Evolutionary conservation across 2,113 vertebrate genomes (phyloP).

Genomic region (Eulacestoma nigropectus): DNA sequence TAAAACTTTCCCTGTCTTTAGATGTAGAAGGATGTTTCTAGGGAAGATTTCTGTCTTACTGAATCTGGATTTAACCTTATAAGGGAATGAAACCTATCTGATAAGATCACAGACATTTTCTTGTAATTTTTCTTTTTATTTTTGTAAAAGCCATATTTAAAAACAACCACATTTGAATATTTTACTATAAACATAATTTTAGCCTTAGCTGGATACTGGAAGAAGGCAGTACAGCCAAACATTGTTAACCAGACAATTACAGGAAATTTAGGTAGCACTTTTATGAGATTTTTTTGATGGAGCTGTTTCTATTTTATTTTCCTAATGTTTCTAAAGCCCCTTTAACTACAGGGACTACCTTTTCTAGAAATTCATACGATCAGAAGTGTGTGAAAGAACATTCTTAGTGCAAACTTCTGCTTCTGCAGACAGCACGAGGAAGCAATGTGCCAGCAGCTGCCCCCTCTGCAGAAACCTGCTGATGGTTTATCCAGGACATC

Average conservation of each 20-base stretch:
- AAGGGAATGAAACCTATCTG: not conserved
- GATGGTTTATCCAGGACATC: conserved; percentile 66
- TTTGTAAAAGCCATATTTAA: not conserved
- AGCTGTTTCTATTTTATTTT: not conserved
- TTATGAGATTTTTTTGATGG: not conserved
- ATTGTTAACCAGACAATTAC: not conserved
- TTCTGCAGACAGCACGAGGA: conserved; percentile 74
- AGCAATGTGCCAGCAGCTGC: conserved; percentile 73
- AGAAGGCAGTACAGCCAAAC: not conserved
- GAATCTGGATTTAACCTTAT: not conserved
- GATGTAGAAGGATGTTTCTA: not conserved
- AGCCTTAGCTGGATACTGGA: not conserved
- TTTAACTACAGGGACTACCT: conserved; percentile 57
- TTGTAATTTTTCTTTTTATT: not conserved
- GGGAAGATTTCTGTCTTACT: not conserved
- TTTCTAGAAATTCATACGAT: conserved; percentile 72
- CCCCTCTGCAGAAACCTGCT: conserved; percentile 73
- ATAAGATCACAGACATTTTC: not conserved
- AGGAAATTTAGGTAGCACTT: not conserved
- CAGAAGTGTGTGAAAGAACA: conserved; percentile 72
- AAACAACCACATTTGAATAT: not conserved
- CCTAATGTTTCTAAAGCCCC: not conserved
- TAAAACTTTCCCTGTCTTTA: not conserved
- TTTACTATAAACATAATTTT: not conserved
- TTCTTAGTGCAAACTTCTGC: conserved; percentile 77